Conservation (phyloP, 30 jellyfish, hydroid and myxozoan species). For the Hydra vulgaris region DNA sequence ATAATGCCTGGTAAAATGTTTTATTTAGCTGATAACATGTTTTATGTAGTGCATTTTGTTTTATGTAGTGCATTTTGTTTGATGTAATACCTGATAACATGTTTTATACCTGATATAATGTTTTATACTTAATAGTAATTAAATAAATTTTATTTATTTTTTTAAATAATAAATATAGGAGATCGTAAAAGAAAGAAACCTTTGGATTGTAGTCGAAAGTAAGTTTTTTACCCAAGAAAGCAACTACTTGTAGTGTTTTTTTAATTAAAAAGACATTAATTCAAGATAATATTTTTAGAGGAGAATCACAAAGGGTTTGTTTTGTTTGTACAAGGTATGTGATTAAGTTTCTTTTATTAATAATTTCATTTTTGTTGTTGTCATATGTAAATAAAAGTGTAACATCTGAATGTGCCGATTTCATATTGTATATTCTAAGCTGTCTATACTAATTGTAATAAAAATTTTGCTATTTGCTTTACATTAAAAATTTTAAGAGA, state of each 20-base stretch:
- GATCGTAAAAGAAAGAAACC: constrained; percentile 60
- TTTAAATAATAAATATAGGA: constrained; percentile 27
- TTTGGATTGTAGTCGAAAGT: constrained; percentile 14
- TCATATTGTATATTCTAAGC: too few relatives aligned
- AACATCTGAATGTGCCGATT: too few relatives aligned
- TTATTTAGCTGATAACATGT: neutral
- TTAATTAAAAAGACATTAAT: neutral
- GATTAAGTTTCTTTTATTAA: neutral
- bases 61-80: neutral
- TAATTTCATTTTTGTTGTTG: too few relatives aligned
- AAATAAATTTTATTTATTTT: neutral
- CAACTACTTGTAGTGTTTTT: neutral
- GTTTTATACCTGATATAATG: too few relatives aligned
- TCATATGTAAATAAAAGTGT: too few relatives aligned
- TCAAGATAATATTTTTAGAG: constrained; percentile 17
- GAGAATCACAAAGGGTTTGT: constrained; percentile 58
- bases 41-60: neutral
- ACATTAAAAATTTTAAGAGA: too few relatives aligned
- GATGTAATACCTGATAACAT: too few relatives aligned
- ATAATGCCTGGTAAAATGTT: constrained; percentile 71
- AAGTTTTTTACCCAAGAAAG: neutral
- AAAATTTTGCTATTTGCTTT: too few relatives aligned
- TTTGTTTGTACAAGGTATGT: constrained; percentile 86
- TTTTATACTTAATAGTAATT: neutral
- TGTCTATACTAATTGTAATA: too few relatives aligned